Evolutionary conservation across 2,888 invertebrate species (phyloP).

Genomic region (Mythimna loreyi): DNA sequence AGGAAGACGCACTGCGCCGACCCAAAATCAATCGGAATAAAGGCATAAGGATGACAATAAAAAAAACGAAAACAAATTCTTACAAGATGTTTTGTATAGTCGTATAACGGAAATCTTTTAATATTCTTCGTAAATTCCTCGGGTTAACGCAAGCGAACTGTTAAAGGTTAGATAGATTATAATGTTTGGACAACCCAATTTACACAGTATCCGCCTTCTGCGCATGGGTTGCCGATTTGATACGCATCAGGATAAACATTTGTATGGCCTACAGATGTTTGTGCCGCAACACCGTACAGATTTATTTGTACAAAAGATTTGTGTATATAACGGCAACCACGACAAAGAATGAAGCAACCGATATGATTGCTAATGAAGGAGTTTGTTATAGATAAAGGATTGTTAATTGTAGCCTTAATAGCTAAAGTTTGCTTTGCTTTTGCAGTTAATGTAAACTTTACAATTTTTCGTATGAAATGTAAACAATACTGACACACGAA

Average conservation of each 20-base stretch:
- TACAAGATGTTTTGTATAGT: neutral
- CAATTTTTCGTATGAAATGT: neutral
- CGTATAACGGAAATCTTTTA: neutral
- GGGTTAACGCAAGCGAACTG: neutral
- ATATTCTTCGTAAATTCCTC: neutral
- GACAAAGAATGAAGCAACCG: conserved; percentile 11
- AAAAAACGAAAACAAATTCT: neutral
- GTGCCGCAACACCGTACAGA: neutral
- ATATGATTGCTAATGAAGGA: conserved; percentile 1
- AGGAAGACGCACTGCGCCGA: neutral
- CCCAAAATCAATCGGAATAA: neutral
- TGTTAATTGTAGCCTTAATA: neutral
- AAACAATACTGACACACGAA: neutral
- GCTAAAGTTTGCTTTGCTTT: neutral
- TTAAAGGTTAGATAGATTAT: neutral
- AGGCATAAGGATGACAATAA: neutral
- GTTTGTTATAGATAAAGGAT: neutral
- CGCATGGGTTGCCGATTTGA: conserved; percentile 3
- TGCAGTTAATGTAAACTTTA: neutral
- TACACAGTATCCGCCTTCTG: conserved; percentile 12
- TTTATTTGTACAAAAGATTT: conserved; percentile 25
- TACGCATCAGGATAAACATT: conserved; percentile 30
- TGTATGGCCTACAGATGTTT: conserved; percentile 39
- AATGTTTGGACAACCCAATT: conserved; percentile 50
- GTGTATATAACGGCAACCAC: neutral